phyloP scores from a whole-genome alignment of 2,113 vertebrate species.

The Burhinus oedicnemus region DNA sequence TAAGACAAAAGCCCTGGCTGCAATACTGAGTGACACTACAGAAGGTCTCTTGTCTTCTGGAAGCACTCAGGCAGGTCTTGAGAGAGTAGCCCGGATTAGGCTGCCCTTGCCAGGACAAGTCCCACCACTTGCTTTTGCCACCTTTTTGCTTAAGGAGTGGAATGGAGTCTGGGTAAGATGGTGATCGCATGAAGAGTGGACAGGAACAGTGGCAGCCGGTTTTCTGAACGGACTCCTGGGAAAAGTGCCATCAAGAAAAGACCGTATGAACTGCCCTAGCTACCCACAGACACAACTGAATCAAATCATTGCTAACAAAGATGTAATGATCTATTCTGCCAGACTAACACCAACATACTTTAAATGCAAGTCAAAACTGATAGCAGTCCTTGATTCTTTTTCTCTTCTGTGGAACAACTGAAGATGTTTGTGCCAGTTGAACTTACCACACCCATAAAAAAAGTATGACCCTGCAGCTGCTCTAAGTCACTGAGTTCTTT shows the following conservation, averaged over 20 bases:
- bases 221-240: not conserved
- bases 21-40: not conserved
- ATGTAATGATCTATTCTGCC: not conserved
- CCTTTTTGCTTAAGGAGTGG: not conserved
- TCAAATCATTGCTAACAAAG: not conserved
- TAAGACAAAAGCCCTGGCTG: not conserved
- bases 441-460: not conserved
- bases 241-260: not conserved
- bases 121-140: not conserved
- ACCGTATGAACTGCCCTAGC: not conserved
- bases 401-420: not conserved
- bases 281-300: not conserved
- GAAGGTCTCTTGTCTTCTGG: not conserved
- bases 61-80: not conserved
- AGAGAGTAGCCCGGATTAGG: not conserved
- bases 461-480: not conserved
- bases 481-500: not conserved
- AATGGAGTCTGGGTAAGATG: not conserved
- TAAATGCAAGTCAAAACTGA: not conserved
- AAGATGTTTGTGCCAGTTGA: not conserved
- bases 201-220: accelerated
- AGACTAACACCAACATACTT: not conserved
- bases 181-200: not conserved
- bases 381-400: not conserved
- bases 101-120: not conserved